Evolutionary conservation across 2,113 vertebrate genomes (phyloP).

Genomic region (Oreochromis aureus): DNA sequence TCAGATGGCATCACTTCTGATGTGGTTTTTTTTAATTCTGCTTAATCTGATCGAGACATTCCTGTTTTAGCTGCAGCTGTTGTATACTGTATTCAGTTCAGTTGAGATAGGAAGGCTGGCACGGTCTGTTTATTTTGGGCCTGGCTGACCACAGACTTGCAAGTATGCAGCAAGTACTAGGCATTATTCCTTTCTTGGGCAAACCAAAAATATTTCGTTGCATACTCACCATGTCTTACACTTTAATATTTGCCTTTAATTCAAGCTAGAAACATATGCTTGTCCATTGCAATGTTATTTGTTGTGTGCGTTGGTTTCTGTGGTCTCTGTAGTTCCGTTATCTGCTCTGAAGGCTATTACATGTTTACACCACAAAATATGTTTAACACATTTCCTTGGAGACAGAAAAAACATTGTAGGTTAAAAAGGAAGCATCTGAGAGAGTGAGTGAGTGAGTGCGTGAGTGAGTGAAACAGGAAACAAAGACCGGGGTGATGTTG

Average conservation of each 20-base stretch:
- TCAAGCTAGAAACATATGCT: background rate
- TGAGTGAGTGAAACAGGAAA: constrained; percentile 25
- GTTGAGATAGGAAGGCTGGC: background rate
- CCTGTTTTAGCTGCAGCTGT: background rate
- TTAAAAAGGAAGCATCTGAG: background rate
- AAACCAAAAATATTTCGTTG: constrained; percentile 44
- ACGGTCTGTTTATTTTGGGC: constrained; percentile 15
- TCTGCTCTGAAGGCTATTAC: background rate
- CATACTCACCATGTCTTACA: background rate
- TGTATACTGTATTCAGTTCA: background rate
- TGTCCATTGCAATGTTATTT: background rate
- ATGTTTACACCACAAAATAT: background rate
- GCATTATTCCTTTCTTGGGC: constrained; percentile 42
- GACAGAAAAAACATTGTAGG: background rate
- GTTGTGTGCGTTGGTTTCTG: background rate
- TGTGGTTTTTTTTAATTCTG: background rate
- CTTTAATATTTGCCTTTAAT: background rate
- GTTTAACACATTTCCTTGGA: constrained; percentile 30
- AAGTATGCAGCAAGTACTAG: constrained; percentile 26
- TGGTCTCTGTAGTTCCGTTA: background rate
- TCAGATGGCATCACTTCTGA: background rate
- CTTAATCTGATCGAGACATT: background rate
- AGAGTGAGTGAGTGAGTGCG: constrained; percentile 1
- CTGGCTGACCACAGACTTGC: constrained; percentile 17
- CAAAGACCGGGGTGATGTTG: constrained; percentile 22